Evolutionary conservation across 2,888 invertebrate species (phyloP).

Genomic region (Melinaea marsaeus): DNA sequence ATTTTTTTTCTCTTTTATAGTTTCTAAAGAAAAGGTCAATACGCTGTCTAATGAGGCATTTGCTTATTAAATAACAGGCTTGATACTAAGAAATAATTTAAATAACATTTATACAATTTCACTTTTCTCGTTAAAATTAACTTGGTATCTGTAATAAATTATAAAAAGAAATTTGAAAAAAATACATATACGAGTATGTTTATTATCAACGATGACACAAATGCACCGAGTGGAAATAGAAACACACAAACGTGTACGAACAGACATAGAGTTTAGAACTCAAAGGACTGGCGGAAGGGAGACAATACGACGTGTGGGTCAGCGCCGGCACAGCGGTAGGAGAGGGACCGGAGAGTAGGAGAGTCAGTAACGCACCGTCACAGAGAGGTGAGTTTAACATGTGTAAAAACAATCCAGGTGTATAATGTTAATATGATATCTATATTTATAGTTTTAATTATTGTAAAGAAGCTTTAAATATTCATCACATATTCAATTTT

Average conservation of each 20-base stretch:
- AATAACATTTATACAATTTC: not conserved
- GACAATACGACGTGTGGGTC: constrained; percentile 82
- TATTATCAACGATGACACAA: constrained; percentile 55
- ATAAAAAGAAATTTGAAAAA: too few relatives aligned
- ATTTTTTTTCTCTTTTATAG: constrained; percentile 1
- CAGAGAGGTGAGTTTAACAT: constrained; percentile 71
- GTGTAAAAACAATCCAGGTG: too few relatives aligned
- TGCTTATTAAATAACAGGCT: not conserved
- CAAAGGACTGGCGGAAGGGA: constrained; percentile 72
- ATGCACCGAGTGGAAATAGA: constrained; percentile 59
- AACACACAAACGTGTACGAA: constrained; percentile 54
- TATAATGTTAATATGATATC: too few relatives aligned
- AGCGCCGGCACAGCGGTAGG: constrained; percentile 81
- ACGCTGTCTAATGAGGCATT: not conserved
- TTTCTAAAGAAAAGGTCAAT: not conserved
- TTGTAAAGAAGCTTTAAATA: too few relatives aligned
- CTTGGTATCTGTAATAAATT: too few relatives aligned
- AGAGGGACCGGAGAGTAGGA: constrained; percentile 74
- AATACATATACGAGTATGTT: too few relatives aligned
- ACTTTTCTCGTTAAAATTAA: not conserved
- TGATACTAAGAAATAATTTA: not conserved
- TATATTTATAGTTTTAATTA: too few relatives aligned
- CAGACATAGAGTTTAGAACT: constrained; percentile 71
- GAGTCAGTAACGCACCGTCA: constrained; percentile 73
- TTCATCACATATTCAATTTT: too few relatives aligned